Conservation (phyloP, 2,888 invertebrate species). For the Thecocarcelia acutangulata region DNA sequence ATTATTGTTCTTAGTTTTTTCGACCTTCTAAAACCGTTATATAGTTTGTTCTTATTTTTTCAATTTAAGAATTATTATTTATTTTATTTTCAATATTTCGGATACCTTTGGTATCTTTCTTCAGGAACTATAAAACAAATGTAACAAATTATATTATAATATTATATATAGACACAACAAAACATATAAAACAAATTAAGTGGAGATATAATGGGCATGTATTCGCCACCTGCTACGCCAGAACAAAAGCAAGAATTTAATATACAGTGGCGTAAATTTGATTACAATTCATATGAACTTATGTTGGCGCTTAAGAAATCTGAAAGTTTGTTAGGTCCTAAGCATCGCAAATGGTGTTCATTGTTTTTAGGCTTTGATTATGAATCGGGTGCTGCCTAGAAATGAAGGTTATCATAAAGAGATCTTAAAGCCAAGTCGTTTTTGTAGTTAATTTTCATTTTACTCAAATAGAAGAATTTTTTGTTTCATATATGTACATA, state of each 20-base stretch:
- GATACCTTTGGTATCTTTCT: too few relatives aligned
- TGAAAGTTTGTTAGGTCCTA: constrained; percentile 77
- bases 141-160: too few relatives aligned
- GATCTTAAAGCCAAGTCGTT: background rate
- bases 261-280: constrained; percentile 75
- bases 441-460: background rate
- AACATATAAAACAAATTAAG: too few relatives aligned
- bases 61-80: too few relatives aligned
- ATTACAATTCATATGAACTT: constrained; percentile 77
- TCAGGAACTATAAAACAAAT: too few relatives aligned
- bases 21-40: too few relatives aligned
- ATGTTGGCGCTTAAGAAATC: constrained; percentile 77
- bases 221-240: constrained; percentile 71
- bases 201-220: constrained; percentile 72
- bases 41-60: too few relatives aligned
- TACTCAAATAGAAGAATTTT: constrained; percentile 35
- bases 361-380: constrained; percentile 78
- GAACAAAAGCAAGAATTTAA: constrained; percentile 73
- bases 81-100: too few relatives aligned
- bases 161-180: too few relatives aligned
- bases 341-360: constrained; percentile 79
- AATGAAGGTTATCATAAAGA: background rate
- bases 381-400: constrained; percentile 59
- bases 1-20: too few relatives aligned
- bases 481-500: background rate